Evolutionary conservation across 2,888 invertebrate genomes (phyloP).

Genomic region (Hydrotaea cyrtoneurina): DNA sequence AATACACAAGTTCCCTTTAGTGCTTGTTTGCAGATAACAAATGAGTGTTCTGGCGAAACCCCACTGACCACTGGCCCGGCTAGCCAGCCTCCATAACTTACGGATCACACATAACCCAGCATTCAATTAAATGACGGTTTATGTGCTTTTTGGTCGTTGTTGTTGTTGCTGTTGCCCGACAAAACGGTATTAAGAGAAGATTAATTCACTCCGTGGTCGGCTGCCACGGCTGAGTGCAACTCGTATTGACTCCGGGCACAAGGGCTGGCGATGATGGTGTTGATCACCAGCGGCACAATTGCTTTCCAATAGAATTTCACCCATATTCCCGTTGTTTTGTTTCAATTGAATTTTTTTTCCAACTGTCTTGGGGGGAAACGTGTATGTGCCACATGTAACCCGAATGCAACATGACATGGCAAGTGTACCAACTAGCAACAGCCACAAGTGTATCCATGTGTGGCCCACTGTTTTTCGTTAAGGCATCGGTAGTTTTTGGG

Average conservation of each 20-base stretch:
- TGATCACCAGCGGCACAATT: background rate
- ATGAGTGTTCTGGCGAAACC: background rate
- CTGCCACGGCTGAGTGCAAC: too few species aligned
- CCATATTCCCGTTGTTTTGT: background rate
- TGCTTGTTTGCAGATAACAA: background rate
- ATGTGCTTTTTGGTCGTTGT: too few species aligned
- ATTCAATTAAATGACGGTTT: background rate
- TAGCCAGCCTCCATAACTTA: background rate
- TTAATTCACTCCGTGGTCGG: background rate
- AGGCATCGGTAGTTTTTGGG: too few species aligned
- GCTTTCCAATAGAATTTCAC: background rate
- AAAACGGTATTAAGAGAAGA: background rate
- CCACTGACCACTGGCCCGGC: background rate
- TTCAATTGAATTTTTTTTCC: too few species aligned
- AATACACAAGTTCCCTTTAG: too few species aligned
- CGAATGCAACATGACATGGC: too few species aligned
- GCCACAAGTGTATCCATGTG: too few species aligned
- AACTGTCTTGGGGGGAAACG: too few species aligned
- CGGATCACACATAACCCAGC: background rate
- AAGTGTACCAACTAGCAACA: too few species aligned
- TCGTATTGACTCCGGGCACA: background rate
- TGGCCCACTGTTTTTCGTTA: too few species aligned
- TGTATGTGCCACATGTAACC: too few species aligned
- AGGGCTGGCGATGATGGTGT: background rate
- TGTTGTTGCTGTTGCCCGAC: background rate